Evolutionary conservation across 2,113 vertebrate species (phyloP).

Genomic region (Dasyornis broadbenti): DNA sequence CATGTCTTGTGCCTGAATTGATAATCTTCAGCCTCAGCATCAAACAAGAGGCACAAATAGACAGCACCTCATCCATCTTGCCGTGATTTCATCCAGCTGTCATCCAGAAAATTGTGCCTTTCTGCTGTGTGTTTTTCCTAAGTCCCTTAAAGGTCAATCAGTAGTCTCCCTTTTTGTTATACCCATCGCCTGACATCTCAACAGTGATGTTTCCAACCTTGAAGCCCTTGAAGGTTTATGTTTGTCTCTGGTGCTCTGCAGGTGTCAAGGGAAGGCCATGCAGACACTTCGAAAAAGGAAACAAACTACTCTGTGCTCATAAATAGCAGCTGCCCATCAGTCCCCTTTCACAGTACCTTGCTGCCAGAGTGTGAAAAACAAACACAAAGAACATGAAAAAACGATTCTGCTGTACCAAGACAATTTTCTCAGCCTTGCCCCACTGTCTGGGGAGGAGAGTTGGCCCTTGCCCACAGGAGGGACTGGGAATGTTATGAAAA

Average conservation of each 20-base stretch:
- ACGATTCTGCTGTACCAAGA: neutral
- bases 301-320: neutral
- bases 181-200: neutral
- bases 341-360: neutral
- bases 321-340: neutral
- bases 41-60: neutral
- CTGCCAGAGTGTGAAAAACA: neutral
- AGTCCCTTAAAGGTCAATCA: neutral
- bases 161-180: neutral
- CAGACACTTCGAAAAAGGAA: neutral
- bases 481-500: neutral
- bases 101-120: neutral
- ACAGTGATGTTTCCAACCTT: neutral
- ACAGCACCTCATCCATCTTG: neutral
- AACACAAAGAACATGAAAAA: neutral
- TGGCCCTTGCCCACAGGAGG: neutral
- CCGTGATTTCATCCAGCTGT: neutral
- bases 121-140: neutral
- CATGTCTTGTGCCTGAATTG: neutral
- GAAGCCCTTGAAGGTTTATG: neutral
- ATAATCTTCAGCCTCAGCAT: neutral
- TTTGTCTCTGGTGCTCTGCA: neutral
- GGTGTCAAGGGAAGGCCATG: neutral
- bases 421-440: neutral
- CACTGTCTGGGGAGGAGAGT: neutral